Evolutionary conservation across 2,113 vertebrate species (phyloP).

Genomic region (Saccopteryx bilineata): DNA sequence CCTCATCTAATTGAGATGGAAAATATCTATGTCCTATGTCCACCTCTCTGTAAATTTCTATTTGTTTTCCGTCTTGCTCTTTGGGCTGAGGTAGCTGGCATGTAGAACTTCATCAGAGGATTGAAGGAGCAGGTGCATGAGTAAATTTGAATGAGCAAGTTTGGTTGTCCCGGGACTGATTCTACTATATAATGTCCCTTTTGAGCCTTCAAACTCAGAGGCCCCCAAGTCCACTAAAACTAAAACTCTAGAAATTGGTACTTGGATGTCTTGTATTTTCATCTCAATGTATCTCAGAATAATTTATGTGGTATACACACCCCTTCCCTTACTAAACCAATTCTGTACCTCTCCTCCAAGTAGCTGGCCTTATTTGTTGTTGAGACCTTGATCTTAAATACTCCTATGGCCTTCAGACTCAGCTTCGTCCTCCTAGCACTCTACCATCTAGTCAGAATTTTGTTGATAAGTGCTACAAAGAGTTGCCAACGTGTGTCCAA

Average conservation of each 20-base stretch:
- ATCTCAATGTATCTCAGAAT: background rate
- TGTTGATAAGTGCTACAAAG: background rate
- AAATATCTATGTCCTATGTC: background rate
- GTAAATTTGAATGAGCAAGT: background rate
- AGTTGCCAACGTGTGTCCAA: background rate
- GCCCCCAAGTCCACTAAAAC: background rate
- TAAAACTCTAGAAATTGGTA: background rate
- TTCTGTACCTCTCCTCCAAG: too few relatives aligned
- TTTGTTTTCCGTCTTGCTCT: background rate
- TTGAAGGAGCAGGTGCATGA: background rate
- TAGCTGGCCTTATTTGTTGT: background rate
- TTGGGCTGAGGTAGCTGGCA: background rate
- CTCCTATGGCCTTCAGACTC: background rate
- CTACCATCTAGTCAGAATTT: background rate
- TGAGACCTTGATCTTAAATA: background rate
- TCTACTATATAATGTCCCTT: background rate
- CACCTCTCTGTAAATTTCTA: background rate
- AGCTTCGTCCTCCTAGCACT: background rate
- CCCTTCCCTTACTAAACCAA: background rate
- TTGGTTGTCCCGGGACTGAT: background rate
- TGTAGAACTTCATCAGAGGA: background rate
- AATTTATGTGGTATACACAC: background rate
- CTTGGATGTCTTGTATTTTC: background rate
- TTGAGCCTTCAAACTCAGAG: background rate
- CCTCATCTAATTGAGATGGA: background rate